Percentiles rank a stretch among this genome's conserved stretches.
Evolutionary conservation across 2,888 invertebrate genomes (phyloP).

Genomic region (Trachelus stipa): DNA sequence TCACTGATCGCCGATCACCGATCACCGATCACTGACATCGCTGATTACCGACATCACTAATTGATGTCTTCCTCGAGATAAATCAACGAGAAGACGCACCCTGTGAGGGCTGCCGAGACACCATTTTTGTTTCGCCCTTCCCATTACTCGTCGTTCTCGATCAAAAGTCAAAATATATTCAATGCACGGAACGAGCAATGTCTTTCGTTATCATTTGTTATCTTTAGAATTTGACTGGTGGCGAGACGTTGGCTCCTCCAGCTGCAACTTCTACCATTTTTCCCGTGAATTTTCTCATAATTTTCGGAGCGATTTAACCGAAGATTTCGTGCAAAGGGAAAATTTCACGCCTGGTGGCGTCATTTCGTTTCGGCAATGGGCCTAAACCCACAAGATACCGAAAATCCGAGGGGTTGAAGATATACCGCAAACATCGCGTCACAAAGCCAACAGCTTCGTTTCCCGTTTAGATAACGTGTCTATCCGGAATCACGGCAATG

Average conservation of each 20-base stretch:
- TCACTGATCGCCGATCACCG: neutral
- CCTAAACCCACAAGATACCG: neutral
- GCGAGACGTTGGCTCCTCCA: no score
- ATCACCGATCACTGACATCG: no score
- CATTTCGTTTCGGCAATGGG: slow-evolving; percentile 19
- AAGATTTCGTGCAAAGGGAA: slow-evolving; percentile 30
- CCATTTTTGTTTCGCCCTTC: no score
- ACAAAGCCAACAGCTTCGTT: neutral
- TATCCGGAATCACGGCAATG: neutral
- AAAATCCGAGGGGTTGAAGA: neutral
- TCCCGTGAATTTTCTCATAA: slow-evolving; percentile 39
- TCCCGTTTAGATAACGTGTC: neutral
- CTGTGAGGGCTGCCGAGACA: no score
- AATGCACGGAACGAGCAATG: no score
- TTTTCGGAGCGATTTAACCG: slow-evolving; percentile 42
- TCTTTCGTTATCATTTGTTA: no score
- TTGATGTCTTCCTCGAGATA: no score
- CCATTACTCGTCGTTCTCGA: no score
- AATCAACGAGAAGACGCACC: no score
- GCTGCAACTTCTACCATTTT: neutral
- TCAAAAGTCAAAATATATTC: no score
- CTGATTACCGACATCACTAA: no score
- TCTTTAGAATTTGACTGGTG: no score
- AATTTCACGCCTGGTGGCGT: slow-evolving; percentile 14
- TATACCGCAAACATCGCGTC: neutral